A percentile compares a stretch with the other conserved stretches of the same genome.
phyloP scores from a whole-genome alignment of 2,797 vertebrate genomes.

The Mormyrops boulengeri region DNA sequence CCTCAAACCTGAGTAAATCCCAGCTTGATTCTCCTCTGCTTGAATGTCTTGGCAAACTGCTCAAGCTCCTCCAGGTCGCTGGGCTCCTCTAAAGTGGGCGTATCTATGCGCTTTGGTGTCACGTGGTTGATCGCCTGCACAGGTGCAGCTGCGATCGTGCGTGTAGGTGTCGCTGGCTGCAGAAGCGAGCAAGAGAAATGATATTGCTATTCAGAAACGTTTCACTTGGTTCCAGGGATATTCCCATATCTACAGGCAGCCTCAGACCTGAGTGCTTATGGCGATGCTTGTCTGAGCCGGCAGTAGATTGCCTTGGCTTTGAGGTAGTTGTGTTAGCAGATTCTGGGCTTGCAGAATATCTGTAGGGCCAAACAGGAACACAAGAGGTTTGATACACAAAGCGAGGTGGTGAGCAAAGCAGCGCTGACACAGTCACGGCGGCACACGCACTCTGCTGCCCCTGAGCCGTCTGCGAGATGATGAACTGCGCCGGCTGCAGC shows the following conservation, averaged over 20 bases:
- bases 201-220: neutral
- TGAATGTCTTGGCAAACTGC: conserved; percentile 84
- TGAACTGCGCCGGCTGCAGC: conserved; percentile 77
- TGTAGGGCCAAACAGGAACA: conserved; percentile 28
- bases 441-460: conserved; percentile 70
- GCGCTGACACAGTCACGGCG: neutral
- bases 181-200: conserved; percentile 17
- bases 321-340: conserved; percentile 84
- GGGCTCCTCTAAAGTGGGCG: conserved; percentile 76
- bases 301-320: conserved; percentile 78
- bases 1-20: conserved; percentile 79
- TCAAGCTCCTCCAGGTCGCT: conserved; percentile 85
- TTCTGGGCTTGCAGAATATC: conserved; percentile 80
- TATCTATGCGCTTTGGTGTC: conserved; percentile 73
- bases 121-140: conserved; percentile 71
- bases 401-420: neutral
- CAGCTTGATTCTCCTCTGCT: conserved; percentile 84
- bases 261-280: conserved; percentile 73
- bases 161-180: conserved; percentile 78
- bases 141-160: conserved; percentile 76
- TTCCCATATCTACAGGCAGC: neutral
- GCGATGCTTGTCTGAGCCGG: conserved; percentile 76
- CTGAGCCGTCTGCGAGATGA: conserved; percentile 80
- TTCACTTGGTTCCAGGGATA: neutral
- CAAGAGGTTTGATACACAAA: neutral